These are phyloP conservation scores for Aurelia aurita DNA, from an alignment of 30 jellyfish, hydroid and myxozoan species.

Conservation along the genomic window DNA sequence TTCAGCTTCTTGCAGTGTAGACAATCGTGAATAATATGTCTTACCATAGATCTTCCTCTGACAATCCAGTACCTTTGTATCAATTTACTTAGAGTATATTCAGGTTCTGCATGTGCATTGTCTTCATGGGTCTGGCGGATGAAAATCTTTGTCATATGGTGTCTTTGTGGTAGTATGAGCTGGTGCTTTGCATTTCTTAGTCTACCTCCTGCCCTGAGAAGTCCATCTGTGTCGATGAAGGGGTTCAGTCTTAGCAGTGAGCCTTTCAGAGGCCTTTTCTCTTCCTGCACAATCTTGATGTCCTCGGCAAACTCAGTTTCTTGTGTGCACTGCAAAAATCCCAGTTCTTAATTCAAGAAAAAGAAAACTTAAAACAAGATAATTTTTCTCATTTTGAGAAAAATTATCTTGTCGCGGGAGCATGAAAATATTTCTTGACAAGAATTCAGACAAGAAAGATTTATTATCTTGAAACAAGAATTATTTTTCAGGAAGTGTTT, in stretches of 20 bases:
- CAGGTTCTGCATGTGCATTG: conserved; percentile 9
- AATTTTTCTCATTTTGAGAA: no score
- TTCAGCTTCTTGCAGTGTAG: conserved; percentile 7
- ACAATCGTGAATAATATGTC: not conserved
- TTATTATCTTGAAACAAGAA: no score
- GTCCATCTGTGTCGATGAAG: not conserved
- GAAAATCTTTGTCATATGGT: not conserved
- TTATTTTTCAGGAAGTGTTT: no score
- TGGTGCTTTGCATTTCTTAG: conserved; percentile 23
- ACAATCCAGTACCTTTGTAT: conserved; percentile 40
- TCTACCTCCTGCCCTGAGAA: conserved; percentile 32
- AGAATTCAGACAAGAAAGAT: no score
- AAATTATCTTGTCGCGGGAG: no score
- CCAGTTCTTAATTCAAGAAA: no score
- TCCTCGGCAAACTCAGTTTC: no score
- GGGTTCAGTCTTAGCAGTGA: conserved; percentile 1
- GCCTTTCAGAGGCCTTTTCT: not conserved
- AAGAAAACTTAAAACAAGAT: no score
- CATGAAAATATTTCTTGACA: no score
- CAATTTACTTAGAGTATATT: not conserved
- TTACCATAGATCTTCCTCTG: not conserved
- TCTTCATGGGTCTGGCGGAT: not conserved
- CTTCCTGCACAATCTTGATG: not conserved
- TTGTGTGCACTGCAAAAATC: no score
- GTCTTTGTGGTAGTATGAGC: not conserved